phyloP scores from a whole-genome alignment of 2,888 invertebrate genomes.

The Cenopis cana region DNA sequence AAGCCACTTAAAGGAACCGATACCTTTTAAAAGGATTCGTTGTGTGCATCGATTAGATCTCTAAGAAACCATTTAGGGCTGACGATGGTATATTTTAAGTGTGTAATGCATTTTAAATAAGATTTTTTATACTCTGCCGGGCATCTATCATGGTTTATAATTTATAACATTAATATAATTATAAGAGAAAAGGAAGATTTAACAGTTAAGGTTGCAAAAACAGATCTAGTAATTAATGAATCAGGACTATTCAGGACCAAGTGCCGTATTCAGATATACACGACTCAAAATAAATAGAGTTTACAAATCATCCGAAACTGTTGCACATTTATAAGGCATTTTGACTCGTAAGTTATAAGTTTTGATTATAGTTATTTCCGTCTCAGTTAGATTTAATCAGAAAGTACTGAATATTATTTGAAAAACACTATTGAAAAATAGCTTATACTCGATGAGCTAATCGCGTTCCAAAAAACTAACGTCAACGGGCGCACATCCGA shows the following conservation, averaged over 20 bases:
- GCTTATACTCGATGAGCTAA: no score
- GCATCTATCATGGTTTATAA: no score
- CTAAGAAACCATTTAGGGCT: slow-evolving; percentile 25
- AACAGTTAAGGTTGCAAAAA: no score
- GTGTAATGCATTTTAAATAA: slow-evolving; percentile 21
- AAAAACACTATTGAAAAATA: no score
- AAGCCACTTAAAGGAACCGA: slow-evolving; percentile 70
- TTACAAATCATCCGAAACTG: no score
- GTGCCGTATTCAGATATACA: neutral
- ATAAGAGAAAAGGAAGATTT: no score
- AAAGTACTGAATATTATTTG: no score
- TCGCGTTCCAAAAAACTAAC: no score
- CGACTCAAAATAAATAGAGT: neutral
- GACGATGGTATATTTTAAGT: slow-evolving; percentile 19
- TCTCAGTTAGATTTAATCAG: neutral
- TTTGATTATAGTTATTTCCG: neutral
- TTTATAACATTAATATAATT: neutral
- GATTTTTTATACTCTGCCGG: slow-evolving; percentile 3
- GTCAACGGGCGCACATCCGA: no score
- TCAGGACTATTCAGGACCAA: neutral
- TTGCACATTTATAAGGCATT: no score
- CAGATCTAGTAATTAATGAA: neutral
- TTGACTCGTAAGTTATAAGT: neutral
- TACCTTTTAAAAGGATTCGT: slow-evolving; percentile 60
- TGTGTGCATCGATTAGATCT: slow-evolving; percentile 38